Percentiles rank a stretch among this genome's conserved stretches.
phyloP scores from a whole-genome alignment of 2,797 vertebrate species.

The Syndactyla subalaris region DNA sequence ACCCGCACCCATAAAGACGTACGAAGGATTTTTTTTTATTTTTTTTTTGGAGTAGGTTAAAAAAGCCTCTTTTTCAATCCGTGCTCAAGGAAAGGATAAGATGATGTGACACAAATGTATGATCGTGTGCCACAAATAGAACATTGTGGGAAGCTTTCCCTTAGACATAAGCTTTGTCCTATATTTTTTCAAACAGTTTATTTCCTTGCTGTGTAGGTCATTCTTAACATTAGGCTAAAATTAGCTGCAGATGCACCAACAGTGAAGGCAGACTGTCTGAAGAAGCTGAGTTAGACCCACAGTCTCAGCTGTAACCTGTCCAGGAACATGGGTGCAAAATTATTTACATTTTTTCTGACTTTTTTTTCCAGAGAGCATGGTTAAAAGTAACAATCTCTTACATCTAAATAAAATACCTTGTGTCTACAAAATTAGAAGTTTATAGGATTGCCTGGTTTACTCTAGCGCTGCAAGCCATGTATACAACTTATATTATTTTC shows the following conservation, averaged over 20 bases:
- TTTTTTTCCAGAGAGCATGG: not conserved
- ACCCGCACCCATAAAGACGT: not conserved
- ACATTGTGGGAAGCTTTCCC: conserved; percentile 69
- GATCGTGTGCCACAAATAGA: conserved; percentile 65
- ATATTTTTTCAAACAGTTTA: conserved; percentile 69
- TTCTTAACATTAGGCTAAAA: conserved; percentile 60
- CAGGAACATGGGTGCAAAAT: not conserved
- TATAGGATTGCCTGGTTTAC: not conserved
- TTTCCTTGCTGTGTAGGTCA: conserved; percentile 66
- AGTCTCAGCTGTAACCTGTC: not conserved
- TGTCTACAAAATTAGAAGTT: not conserved
- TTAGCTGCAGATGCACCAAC: conserved; percentile 13
- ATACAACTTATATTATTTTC: not conserved
- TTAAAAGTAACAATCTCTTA: not conserved
- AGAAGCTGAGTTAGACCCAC: not conserved
- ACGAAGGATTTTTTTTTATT: not conserved
- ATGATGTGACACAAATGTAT: conserved; percentile 63
- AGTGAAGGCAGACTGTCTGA: not conserved
- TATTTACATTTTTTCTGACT: not conserved
- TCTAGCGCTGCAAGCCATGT: not conserved
- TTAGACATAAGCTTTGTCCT: conserved; percentile 69
- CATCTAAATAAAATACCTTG: not conserved
- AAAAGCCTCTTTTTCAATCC: conserved; percentile 27
- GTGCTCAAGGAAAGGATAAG: conserved; percentile 26
- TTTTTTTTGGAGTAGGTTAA: not conserved